These are phyloP conservation scores for Barnardius zonarius DNA, from an alignment of 2,113 vertebrate genomes.

Conservation along the genomic window DNA sequence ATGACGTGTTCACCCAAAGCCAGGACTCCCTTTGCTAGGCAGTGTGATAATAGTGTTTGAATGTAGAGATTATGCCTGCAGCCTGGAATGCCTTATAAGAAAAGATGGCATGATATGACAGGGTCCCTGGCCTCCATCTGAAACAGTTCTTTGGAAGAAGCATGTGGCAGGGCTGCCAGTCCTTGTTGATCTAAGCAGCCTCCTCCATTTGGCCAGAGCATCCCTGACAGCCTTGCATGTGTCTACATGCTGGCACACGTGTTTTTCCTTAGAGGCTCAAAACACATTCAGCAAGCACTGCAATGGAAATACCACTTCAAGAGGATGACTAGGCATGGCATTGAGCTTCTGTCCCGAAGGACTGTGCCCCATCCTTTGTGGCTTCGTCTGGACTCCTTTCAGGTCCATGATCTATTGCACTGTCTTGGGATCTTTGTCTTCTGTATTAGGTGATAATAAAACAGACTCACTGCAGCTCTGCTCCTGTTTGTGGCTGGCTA, in stretches of 20 bases:
- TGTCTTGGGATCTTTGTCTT: not conserved
- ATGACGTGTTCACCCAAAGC: not conserved
- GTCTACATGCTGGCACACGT: not conserved
- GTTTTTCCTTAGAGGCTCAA: not conserved
- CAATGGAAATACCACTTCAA: not conserved
- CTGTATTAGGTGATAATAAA: not conserved
- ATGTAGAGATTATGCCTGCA: not conserved
- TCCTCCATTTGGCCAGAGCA: not conserved
- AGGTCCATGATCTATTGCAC: not conserved
- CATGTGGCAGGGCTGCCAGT: not conserved
- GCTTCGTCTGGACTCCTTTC: not conserved
- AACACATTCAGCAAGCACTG: not conserved
- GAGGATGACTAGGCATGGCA: not conserved
- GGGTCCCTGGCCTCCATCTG: not conserved
- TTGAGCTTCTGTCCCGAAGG: not conserved
- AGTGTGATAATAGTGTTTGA: not conserved
- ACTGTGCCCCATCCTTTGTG: not conserved
- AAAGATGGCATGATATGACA: not conserved
- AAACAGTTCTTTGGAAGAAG: not conserved
- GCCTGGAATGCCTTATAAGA: not conserved
- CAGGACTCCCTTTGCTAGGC: not conserved
- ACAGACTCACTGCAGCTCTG: not conserved
- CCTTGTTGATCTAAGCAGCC: not conserved
- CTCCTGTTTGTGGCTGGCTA: not conserved
- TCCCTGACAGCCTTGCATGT: not conserved